Conservation (phyloP, 2,888 invertebrate genomes). For the Odontomyia ornata region DNA sequence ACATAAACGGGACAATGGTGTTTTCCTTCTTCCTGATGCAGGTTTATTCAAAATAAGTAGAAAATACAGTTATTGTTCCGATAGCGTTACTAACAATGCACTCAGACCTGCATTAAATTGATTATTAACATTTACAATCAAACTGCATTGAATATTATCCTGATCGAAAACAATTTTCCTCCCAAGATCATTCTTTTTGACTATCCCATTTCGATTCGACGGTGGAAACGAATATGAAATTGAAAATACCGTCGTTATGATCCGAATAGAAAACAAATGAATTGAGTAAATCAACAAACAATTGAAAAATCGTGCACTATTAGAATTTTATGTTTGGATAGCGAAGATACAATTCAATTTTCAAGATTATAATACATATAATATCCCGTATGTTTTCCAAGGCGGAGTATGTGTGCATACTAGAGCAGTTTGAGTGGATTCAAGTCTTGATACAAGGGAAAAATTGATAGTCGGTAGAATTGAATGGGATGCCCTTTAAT, state of each 20-base stretch:
- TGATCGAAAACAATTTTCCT: not conserved
- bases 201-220: no score
- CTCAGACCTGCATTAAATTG: not conserved
- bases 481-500: constrained; percentile 37
- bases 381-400: no score
- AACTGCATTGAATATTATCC: not conserved
- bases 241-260: not conserved
- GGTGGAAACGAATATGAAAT: not conserved
- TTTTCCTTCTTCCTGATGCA: no score
- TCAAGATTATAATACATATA: not conserved
- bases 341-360: constrained; percentile 29
- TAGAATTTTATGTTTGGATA: constrained; percentile 23
- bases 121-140: constrained; percentile 5
- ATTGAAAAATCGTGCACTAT: constrained; percentile 33
- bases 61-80: no score
- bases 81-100: no score
- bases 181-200: not conserved
- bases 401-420: no score
- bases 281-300: constrained; percentile 9
- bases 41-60: no score
- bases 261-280: constrained; percentile 4
- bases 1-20: no score
- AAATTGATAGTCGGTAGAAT: constrained; percentile 30
- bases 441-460: constrained; percentile 12
- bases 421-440: no score